Conservation (phyloP, 2,888 invertebrate species). For the Cantharis flavilabris region DNA sequence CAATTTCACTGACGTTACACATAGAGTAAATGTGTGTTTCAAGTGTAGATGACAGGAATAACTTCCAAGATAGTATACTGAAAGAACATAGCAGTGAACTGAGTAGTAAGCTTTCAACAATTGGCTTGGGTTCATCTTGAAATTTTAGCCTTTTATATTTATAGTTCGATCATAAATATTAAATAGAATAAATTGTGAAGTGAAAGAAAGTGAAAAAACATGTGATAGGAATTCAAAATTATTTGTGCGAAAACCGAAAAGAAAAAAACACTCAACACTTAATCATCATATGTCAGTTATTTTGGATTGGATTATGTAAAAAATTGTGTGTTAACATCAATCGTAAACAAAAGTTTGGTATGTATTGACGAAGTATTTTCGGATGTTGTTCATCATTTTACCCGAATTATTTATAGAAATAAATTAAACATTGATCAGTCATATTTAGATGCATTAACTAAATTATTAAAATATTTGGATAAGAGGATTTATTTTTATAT, state of each 20-base stretch:
- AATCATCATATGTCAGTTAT: neutral
- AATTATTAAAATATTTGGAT: neutral
- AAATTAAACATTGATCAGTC: neutral
- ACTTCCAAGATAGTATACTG: conserved; percentile 14
- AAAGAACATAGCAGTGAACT: conserved; percentile 14
- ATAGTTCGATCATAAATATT: conserved; percentile 20
- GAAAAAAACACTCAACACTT: neutral
- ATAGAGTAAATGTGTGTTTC: neutral
- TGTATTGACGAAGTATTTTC: conserved; percentile 4
- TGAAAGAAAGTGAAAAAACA: neutral
- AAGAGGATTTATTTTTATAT: neutral
- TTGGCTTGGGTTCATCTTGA: conserved; percentile 22
- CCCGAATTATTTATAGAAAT: conserved; percentile 2
- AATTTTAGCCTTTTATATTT: conserved; percentile 18
- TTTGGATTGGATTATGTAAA: neutral
- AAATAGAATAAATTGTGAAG: neutral
- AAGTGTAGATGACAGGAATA: conserved; percentile 17
- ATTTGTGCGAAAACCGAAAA: neutral
- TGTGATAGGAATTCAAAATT: neutral
- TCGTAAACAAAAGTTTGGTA: conserved; percentile 1
- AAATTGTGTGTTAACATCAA: neutral
- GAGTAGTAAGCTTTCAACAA: conserved; percentile 28
- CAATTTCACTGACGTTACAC: neutral
- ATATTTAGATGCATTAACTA: neutral
- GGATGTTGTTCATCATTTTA: conserved; percentile 5